Percentiles rank a stretch among this genome's conserved stretches.
phyloP scores from a whole-genome alignment of 2,888 invertebrate genomes.

The Ophion costatus region DNA sequence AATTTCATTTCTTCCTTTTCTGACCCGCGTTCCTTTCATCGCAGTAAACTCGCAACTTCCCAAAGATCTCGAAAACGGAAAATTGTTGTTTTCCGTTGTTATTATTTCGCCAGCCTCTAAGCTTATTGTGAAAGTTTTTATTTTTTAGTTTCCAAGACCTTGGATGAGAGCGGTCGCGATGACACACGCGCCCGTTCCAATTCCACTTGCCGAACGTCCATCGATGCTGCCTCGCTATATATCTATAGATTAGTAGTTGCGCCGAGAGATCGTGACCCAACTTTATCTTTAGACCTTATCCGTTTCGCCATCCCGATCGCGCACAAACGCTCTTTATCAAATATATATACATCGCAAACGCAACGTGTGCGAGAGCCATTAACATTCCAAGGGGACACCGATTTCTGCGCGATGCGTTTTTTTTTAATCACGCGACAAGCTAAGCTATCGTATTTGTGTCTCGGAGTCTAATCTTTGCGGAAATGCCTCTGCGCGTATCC shows the following conservation, averaged over 20 bases:
- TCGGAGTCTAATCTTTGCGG: not conserved
- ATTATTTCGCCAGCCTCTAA: not conserved
- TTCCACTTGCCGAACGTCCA: not conserved
- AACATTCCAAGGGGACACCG: not conserved
- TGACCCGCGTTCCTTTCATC: not conserved
- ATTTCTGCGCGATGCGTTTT: not conserved
- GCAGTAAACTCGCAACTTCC: not conserved
- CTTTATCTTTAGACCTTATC: not conserved
- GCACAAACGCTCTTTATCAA: not conserved
- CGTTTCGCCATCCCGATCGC: slow-evolving; percentile 6
- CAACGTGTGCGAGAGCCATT: not conserved
- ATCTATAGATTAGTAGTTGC: not conserved
- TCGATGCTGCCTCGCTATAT: not conserved
- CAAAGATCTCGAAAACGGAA: not conserved
- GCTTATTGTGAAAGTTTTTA: not conserved
- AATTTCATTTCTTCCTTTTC: not conserved
- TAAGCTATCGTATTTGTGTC: not conserved
- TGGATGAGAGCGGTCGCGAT: not conserved
- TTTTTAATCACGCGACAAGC: not conserved
- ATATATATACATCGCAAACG: not conserved
- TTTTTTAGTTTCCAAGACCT: not conserved
- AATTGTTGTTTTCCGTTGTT: not conserved
- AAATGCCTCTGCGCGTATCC: not conserved
- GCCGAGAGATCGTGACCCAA: not conserved
- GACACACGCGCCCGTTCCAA: not conserved